Base-by-base conservation (phyloP, 37 sponge, comb jelly and placozoan species). In the Aplysina aerophoba region DNA sequence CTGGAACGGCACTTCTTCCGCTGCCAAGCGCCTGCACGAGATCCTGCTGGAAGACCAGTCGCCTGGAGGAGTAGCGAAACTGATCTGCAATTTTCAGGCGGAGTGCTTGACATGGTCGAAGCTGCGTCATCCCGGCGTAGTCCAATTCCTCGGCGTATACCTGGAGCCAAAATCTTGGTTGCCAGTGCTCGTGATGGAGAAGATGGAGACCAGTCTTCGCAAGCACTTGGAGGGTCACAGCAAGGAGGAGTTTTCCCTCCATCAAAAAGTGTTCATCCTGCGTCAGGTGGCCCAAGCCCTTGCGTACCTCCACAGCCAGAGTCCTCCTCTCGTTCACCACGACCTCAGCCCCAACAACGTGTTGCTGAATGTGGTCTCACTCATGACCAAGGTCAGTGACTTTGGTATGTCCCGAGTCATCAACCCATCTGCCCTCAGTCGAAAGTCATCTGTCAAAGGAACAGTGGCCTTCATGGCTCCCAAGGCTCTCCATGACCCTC, bases 71-170 rank as follows among this genome's bases (percentile, higher is more conserved):
- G n/a, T n/a, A n/a, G n/a, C n/a, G n/a, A n/a, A n/a, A n/a, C n/a
- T n/a, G n/a, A n/a, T n/a, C n/a, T n/a, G 27, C 13, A 65, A 30
- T 30, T 65, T 65, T 16, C 22, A 12, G 11, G 13, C 27, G 22
- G 66, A 65, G 27, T 65, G 66, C 22, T 30, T 8, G 22, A 65
- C 11, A 65, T 65, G 66, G 66, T 65, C 66, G 19, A 11, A 65
- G 19, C 66, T 65, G 13, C 11, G 27, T 12, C 75, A 73, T 40
- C 38, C 75, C 13, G 35, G 35, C 12, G 31, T 73, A 21, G 75
- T 73, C 13, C n/a, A 73, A 30, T 73, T 73, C 38, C 6, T 39
- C 15, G 75, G 75, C 13, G 75, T 73, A 22, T 30, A 73, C 44
- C 31, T 14, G 39, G 35, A 73, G 35, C 38, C 38, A 12, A 17